A percentile compares a stretch with the other conserved stretches of the same genome.
phyloP scores from a whole-genome alignment of 2,888 invertebrate genomes.

The Ichneumoninae sp. region DNA sequence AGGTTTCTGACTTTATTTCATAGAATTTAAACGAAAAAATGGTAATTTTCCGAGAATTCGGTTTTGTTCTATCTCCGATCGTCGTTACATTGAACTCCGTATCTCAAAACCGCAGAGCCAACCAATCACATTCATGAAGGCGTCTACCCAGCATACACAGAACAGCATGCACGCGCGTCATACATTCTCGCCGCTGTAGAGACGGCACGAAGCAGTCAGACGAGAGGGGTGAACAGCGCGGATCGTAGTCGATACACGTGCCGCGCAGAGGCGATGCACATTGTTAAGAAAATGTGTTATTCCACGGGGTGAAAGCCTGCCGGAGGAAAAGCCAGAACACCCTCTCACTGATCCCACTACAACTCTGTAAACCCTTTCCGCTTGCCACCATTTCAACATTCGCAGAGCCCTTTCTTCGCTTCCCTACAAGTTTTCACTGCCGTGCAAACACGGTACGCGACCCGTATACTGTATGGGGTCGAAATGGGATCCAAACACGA shows the following conservation, averaged over 20 bases:
- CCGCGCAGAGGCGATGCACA: slow-evolving; percentile 50
- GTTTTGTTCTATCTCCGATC: background rate
- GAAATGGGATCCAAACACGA: slow-evolving; percentile 13
- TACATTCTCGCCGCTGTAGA: slow-evolving; percentile 22
- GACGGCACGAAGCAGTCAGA: slow-evolving; percentile 33
- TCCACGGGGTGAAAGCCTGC: slow-evolving; percentile 39
- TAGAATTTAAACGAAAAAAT: background rate
- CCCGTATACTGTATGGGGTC: slow-evolving; percentile 17
- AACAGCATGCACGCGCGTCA: background rate
- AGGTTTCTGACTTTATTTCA: too few relatives aligned
- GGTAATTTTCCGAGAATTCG: background rate
- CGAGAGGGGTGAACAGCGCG: slow-evolving; percentile 9
- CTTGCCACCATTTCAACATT: slow-evolving; percentile 9
- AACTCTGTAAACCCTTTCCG: background rate
- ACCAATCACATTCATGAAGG: background rate
- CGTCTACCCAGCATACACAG: slow-evolving; percentile 15
- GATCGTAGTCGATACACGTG: slow-evolving; percentile 66
- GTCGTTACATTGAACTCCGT: slow-evolving; percentile 2
- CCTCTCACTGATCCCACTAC: slow-evolving; percentile 1
- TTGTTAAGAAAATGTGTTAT: slow-evolving; percentile 67
- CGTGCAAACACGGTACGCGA: slow-evolving; percentile 33
- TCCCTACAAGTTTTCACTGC: slow-evolving; percentile 13
- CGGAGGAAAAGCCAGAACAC: slow-evolving; percentile 32
- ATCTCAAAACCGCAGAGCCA: background rate
- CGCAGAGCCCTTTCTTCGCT: background rate